Evolutionary conservation across 92 coral and sea anemone species (phyloP), one percentile per base, ranked within the genome.

Genomic region (Zoanthus sansibaricus): DNA sequence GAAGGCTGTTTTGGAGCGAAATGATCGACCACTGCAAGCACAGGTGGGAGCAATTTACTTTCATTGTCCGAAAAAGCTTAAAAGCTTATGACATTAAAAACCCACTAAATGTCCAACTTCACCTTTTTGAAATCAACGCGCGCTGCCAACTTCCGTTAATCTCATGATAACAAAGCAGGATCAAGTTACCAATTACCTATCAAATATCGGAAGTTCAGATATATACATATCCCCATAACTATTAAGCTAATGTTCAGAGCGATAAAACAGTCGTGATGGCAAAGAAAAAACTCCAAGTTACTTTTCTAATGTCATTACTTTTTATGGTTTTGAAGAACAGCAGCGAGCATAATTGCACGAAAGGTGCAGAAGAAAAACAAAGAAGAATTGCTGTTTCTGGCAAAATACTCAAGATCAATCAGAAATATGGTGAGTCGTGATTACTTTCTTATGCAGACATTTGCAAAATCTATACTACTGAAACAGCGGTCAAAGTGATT

Each of bases 391-490:
- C 8, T 30, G 85, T 59, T 46, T 45, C 73, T 5, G 37, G 66
- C 45, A 67, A 80, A 61, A 80, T 80, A n/a, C 66, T 80, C 58
- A 80, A 21, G 75, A 75, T 80, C 75, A 80, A 80, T 59, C 74
- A 80, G 59, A 66, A 80, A 80, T 80, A 64, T 45, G 85, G 85
- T 80, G 62, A 66, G 85, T 80, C 21, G 64, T 31, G n/a, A 20
- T 6, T 31, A 31, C 42, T 67, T 9, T 76, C 33, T 51, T 17
- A 52, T 15, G 21, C 4, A 21, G 6, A 12, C 9, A n/a, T 49
- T 49, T 4, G 30, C 3, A 62, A 62, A 17, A 20, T 62, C 21
- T 17, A 17, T 9, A 62, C 7, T 62, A 62, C 69, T 49, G 7
- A 3, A 7, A 49, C 55, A 49, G 8, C 69, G 69, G n/a, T 17